Conservation (phyloP, 37 sponge, comb jelly and placozoan genomes). For the Spongia lamella region DNA sequence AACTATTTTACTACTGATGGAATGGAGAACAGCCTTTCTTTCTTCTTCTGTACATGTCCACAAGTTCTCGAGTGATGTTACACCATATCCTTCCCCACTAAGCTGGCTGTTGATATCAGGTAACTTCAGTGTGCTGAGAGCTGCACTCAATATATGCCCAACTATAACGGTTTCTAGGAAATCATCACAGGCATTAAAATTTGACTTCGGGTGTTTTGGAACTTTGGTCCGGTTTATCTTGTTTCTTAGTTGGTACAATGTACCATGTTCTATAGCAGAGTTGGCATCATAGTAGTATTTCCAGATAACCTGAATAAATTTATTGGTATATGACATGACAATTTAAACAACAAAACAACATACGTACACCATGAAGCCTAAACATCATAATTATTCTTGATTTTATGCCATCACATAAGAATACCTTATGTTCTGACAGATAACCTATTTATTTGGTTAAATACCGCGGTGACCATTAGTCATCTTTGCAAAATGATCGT, state of each 20-base stretch:
- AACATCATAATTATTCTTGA: too few relatives aligned
- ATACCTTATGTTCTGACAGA: too few relatives aligned
- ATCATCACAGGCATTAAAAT: conserved; percentile 37
- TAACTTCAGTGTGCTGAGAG: conserved; percentile 42
- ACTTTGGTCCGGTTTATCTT: conserved; percentile 50
- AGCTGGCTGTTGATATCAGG: conserved; percentile 10
- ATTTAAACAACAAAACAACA: too few relatives aligned
- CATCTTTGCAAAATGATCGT: too few relatives aligned
- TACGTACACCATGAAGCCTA: too few relatives aligned
- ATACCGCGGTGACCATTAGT: too few relatives aligned
- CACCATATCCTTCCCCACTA: conserved; percentile 1
- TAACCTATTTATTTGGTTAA: too few relatives aligned
- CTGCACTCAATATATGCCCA: conserved; percentile 38
- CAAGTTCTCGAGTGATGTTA: not conserved
- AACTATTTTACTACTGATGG: not conserved
- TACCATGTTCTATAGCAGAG: conserved; percentile 40
- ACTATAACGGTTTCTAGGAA: conserved; percentile 14
- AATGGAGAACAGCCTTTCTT: not conserved
- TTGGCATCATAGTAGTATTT: conserved; percentile 21
- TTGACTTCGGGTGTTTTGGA: not conserved
- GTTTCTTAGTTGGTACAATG: conserved; percentile 53
- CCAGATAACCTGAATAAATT: conserved; percentile 43
- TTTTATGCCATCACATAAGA: not conserved
- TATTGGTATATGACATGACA: too few relatives aligned
- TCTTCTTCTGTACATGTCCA: not conserved